phyloP scores from a whole-genome alignment of 2,113 vertebrate genomes.

The Perca flavescens region DNA sequence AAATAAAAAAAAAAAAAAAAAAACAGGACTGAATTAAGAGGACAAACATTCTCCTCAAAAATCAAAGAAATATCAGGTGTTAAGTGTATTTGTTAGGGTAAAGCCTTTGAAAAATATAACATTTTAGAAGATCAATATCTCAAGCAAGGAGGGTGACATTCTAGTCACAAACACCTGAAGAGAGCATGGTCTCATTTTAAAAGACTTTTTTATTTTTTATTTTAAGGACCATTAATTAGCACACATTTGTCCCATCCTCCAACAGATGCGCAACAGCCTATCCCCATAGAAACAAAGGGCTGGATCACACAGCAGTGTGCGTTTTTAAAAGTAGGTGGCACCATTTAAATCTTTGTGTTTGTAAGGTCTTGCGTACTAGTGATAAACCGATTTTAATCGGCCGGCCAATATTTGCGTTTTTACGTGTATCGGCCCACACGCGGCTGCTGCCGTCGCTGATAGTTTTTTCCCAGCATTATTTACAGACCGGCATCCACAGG shows the following conservation, averaged over 20 bases:
- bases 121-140: neutral
- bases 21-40: neutral
- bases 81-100: neutral
- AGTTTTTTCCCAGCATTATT: no score
- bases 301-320: neutral
- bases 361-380: no score
- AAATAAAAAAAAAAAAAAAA: neutral
- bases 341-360: neutral
- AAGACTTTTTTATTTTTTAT: neutral
- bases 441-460: no score
- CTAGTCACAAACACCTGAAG: conserved; percentile 35
- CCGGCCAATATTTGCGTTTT: no score
- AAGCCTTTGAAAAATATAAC: neutral
- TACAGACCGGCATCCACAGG: no score
- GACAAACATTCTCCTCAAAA: neutral
- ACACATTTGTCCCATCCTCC: neutral
- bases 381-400: no score
- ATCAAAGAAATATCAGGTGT: neutral
- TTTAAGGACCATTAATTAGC: neutral
- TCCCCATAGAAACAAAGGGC: conserved; percentile 10
- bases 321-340: neutral
- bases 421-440: no score
- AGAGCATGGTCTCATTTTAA: neutral
- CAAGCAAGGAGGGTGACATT: conserved; percentile 36
- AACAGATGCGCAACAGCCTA: neutral